phyloP scores from a whole-genome alignment of 2,888 invertebrate genomes.

The Ophion costatus region DNA sequence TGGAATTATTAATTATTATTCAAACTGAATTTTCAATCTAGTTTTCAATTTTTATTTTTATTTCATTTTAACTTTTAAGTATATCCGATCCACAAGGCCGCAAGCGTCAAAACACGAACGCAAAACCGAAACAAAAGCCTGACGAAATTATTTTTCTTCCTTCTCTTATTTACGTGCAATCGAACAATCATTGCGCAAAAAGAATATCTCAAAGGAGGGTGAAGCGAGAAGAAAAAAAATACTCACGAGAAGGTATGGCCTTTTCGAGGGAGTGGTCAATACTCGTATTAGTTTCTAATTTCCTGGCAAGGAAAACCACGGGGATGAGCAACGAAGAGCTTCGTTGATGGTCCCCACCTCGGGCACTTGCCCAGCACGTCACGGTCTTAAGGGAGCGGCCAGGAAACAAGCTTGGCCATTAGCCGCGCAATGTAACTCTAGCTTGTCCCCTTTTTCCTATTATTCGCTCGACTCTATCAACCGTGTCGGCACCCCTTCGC shows the following conservation, averaged over 20 bases:
- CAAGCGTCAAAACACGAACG: not conserved
- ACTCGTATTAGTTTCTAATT: conserved; percentile 48
- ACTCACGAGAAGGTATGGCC: conserved; percentile 14
- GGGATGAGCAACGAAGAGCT: conserved; percentile 18
- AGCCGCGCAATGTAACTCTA: conserved; percentile 76
- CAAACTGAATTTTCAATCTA: too few relatives aligned
- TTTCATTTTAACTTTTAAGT: not conserved
- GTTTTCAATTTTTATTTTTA: too few relatives aligned
- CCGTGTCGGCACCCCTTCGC: conserved; percentile 38
- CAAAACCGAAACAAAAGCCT: not conserved
- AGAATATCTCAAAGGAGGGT: conserved; percentile 8
- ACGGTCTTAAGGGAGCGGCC: conserved; percentile 77
- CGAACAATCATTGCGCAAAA: conserved; percentile 11
- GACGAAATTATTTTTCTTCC: not conserved
- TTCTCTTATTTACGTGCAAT: not conserved
- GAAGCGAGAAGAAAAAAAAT: conserved; percentile 15
- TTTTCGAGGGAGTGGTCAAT: conserved; percentile 54
- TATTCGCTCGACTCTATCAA: conserved; percentile 49
- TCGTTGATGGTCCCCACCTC: conserved; percentile 40
- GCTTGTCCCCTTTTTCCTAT: conserved; percentile 50
- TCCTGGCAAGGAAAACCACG: conserved; percentile 36
- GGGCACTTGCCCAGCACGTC: conserved; percentile 28
- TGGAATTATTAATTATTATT: too few relatives aligned
- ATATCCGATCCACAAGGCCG: too few relatives aligned
- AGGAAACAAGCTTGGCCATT: conserved; percentile 79